Conservation (phyloP, 2,888 invertebrate species). For the Limnephilus auricula region DNA sequence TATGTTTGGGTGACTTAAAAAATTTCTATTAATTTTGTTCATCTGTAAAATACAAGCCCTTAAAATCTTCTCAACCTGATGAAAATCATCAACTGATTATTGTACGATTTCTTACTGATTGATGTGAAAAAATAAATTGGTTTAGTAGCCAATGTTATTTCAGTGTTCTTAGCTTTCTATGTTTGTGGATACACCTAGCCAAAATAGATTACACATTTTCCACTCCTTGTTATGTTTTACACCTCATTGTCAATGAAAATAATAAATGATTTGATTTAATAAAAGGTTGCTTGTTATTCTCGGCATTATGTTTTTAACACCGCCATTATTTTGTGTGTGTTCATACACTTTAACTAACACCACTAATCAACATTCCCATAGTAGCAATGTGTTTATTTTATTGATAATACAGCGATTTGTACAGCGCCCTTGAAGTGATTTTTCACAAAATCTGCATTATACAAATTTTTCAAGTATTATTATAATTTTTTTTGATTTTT, state of each 20-base stretch:
- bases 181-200: constrained; percentile 52
- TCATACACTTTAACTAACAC: not conserved
- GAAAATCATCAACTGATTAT: not conserved
- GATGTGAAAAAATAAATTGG: not conserved
- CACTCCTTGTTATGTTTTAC: constrained; percentile 4
- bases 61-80: not conserved
- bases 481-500: no score
- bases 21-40: not conserved
- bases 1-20: not conserved
- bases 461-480: not conserved
- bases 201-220: constrained; percentile 52
- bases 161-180: constrained; percentile 45
- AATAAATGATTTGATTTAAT: constrained; percentile 1
- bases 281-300: not conserved
- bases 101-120: not conserved
- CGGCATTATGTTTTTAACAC: not conserved
- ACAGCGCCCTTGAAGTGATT: no score
- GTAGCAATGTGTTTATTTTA: not conserved
- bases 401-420: not conserved
- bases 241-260: not conserved
- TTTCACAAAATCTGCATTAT: no score
- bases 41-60: not conserved
- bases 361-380: not conserved
- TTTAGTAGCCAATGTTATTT: not conserved
- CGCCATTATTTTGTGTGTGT: not conserved